These are phyloP conservation scores for Drosophila guanche DNA, from an alignment of 1,140 invertebrate genomes.

Conservation along the genomic window DNA sequence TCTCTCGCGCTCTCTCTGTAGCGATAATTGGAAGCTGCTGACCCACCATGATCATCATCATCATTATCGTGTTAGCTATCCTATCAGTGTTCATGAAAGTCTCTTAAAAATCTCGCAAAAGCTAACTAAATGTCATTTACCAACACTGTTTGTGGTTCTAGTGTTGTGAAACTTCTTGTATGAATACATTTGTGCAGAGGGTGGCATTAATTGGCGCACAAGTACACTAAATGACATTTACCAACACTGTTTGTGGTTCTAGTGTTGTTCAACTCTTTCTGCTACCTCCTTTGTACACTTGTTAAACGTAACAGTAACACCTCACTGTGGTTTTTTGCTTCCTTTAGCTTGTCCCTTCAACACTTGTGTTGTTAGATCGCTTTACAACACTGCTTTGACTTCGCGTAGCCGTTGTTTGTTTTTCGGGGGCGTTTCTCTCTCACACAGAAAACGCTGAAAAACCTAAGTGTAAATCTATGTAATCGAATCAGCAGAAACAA, in stretches of 20 bases:
- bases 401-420: neutral
- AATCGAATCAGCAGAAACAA: constrained; percentile 37
- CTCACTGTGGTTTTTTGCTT: too few relatives aligned
- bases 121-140: too few relatives aligned
- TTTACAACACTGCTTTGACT: neutral
- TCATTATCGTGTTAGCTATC: constrained; percentile 38
- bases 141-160: neutral
- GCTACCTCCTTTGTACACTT: too few relatives aligned
- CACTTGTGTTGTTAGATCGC: too few relatives aligned
- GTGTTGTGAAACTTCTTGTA: too few relatives aligned
- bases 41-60: constrained; percentile 30
- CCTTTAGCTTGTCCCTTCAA: too few relatives aligned
- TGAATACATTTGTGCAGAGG: too few relatives aligned
- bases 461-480: constrained; percentile 68
- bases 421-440: constrained; percentile 10
- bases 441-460: neutral
- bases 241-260: neutral
- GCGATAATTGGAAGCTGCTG: constrained; percentile 66
- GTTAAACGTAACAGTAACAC: too few relatives aligned
- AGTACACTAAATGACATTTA: too few relatives aligned
- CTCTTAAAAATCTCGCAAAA: constrained; percentile 18
- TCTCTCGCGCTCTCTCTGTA: constrained; percentile 20
- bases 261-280: neutral
- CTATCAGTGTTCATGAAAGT: constrained; percentile 50
- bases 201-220: constrained; percentile 8